Base-by-base conservation (phyloP, 2,113 vertebrate genomes). In the Pterophyllum scalare region DNA sequence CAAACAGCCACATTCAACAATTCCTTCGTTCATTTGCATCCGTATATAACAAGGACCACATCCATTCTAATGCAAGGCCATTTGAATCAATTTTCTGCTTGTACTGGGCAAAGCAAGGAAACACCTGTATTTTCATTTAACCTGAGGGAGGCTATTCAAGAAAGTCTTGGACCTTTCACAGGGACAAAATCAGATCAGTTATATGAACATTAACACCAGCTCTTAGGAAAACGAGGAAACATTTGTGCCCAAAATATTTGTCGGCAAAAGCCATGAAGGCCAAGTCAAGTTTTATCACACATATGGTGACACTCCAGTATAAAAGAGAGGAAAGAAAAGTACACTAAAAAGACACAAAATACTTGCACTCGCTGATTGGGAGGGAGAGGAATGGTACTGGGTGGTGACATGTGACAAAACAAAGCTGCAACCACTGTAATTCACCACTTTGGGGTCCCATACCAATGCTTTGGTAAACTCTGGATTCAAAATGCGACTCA, bases 21-120 rank as follows among this genome's bases (percentile, higher is more conserved):
- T 89, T 67, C 79, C 52, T 91, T 78, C 49, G 75, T 70, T 88
- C 78, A 91, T 92, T 92, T 92, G 88, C 87, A 93, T 94, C 72
- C 79, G 77, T 77, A 61, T 88, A 78, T 70, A 86, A 87, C 82
- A 75, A 86, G 80, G 80, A 35, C 83, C 59, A 12, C 65, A 75
- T 35, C 26, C 77, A 52, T 65, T 89, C 85, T 31, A 49, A 62
- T 81, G 77, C 35, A 11, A 28, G 59, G 59, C 81, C 81, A 80
- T 70, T 77, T 72, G 61, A 84, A 82, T 46, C 83, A 40, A 62
- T 79, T 83, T 70, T 79, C 75, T 87, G 79, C 22, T 19, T 20
- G 24, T 70, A 60, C 59, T 76, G 26, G 77, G 61, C 65, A 61
- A 77, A 80, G 60, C 19, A 31, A 49, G 31, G 74, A 11, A 6